Evolutionary conservation across 2,888 invertebrate genomes (phyloP).

Genomic region (Lycocerus yunnanus): DNA sequence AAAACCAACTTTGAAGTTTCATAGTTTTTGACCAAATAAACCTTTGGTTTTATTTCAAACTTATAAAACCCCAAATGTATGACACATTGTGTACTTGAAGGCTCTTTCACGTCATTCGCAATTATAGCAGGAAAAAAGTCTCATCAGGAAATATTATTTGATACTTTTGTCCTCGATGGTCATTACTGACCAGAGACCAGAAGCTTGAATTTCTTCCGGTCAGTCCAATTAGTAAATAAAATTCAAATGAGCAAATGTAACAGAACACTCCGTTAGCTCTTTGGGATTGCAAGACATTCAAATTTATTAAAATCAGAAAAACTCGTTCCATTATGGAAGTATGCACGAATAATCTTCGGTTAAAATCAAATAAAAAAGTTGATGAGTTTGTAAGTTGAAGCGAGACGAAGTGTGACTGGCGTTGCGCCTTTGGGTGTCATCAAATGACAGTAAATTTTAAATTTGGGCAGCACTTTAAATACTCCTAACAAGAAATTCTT

Average conservation of each 20-base stretch:
- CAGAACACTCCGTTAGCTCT: not conserved
- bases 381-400: conserved; percentile 12
- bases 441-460: not conserved
- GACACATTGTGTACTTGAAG: no score
- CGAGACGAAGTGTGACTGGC: conserved; percentile 28
- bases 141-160: not conserved
- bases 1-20: no score
- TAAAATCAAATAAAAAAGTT: conserved; percentile 20
- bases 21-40: no score
- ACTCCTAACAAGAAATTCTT: not conserved
- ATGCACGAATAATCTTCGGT: conserved; percentile 24
- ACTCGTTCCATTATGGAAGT: conserved; percentile 25
- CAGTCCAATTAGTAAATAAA: conserved; percentile 2
- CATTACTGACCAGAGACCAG: conserved; percentile 4
- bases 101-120: no score
- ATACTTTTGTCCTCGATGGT: not conserved
- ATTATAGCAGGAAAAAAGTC: no score
- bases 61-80: no score
- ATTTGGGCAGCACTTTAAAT: not conserved
- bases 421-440: conserved; percentile 5
- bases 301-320: not conserved
- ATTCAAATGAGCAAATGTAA: not conserved
- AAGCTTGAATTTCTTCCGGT: not conserved
- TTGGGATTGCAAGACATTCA: not conserved
- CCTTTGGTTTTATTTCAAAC: no score